These are phyloP conservation scores for Hafferia zeledoni DNA, from an alignment of 2,797 vertebrate species.

Conservation along the genomic window DNA sequence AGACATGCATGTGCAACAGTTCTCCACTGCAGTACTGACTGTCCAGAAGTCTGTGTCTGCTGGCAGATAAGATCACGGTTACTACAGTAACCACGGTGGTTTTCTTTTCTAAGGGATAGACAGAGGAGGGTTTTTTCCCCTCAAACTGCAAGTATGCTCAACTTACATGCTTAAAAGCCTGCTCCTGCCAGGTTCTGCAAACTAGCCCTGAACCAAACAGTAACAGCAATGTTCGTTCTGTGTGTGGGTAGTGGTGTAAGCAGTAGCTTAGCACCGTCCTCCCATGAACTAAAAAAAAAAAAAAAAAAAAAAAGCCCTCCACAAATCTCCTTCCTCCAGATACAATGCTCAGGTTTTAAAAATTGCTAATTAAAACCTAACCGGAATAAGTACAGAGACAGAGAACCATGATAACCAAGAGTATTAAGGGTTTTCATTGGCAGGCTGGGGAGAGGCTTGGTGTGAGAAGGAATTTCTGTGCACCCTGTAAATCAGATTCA, in stretches of 20 bases:
- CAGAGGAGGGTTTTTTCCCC: not conserved
- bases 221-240: not conserved
- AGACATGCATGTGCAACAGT: not conserved
- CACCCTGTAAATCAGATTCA: not conserved
- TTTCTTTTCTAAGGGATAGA: not conserved
- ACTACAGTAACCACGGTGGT: not conserved
- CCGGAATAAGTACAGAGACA: not conserved
- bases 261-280: not conserved
- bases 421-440: not conserved
- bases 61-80: not conserved
- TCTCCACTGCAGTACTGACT: not conserved
- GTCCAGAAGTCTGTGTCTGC: not conserved
- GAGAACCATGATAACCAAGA: not conserved
- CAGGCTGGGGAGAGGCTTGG: not conserved
- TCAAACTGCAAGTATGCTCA: not conserved
- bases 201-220: not conserved
- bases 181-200: not conserved
- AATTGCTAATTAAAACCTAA: not conserved
- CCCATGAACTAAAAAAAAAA: not conserved
- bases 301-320: rapidly evolving
- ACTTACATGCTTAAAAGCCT: not conserved
- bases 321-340: not conserved
- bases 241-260: not conserved
- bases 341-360: not conserved
- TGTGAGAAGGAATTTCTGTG: not conserved